These are phyloP conservation scores for Rhadinocentrus ornatus DNA, from an alignment of 2,797 vertebrate species.

Conservation along the genomic window DNA sequence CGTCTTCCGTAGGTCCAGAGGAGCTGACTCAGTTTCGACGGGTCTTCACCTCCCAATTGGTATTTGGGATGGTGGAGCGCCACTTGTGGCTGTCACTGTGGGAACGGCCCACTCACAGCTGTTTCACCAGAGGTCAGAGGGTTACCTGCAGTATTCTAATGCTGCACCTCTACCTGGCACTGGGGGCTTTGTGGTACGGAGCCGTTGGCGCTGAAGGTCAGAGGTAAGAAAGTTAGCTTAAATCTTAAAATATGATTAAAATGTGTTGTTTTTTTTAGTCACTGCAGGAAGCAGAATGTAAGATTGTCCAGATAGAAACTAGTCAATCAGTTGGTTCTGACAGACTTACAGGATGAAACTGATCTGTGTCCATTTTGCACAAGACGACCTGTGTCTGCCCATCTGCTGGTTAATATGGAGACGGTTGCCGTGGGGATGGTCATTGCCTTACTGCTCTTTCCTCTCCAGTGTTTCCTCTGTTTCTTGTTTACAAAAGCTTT, in stretches of 20 bases:
- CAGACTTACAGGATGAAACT: not conserved
- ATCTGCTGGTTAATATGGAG: conserved; percentile 71
- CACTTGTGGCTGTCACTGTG: conserved; percentile 87
- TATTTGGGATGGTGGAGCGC: conserved; percentile 79
- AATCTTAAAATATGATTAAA: not conserved
- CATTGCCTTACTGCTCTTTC: conserved; percentile 78
- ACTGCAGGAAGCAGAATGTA: not conserved
- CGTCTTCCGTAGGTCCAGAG: conserved; percentile 76
- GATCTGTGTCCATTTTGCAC: not conserved
- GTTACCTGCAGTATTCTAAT: conserved; percentile 80
- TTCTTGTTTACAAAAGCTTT: conserved; percentile 81
- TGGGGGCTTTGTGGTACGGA: conserved; percentile 83
- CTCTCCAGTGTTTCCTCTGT: conserved; percentile 81
- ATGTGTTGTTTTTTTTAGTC: not conserved
- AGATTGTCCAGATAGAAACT: not conserved
- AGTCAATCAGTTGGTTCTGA: not conserved
- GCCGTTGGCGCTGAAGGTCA: conserved; percentile 68
- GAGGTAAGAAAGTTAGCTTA: conserved; percentile 66
- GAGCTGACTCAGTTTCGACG: conserved; percentile 79
- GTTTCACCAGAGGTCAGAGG: conserved; percentile 84
- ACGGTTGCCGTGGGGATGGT: conserved; percentile 79
- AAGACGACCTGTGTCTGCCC: conserved; percentile 75
- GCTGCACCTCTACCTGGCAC: conserved; percentile 82
- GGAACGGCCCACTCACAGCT: conserved; percentile 79
- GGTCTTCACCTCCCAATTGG: conserved; percentile 80